A percentile compares a stretch with the other conserved stretches of the same genome.
Evolutionary conservation across 2,113 vertebrate genomes (phyloP).

Genomic region (Meles meles): DNA sequence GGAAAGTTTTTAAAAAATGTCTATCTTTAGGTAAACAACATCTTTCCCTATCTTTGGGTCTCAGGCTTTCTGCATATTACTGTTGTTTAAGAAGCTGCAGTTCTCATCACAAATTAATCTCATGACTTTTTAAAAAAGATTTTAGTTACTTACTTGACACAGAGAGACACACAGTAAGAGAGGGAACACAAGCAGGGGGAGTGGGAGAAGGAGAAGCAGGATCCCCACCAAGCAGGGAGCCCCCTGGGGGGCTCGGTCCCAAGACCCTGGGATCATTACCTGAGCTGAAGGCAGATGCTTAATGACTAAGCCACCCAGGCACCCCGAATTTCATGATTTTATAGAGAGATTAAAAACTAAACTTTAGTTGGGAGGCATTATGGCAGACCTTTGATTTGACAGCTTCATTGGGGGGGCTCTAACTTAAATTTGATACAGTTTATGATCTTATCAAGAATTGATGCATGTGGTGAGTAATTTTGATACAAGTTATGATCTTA

Average conservation of each 20-base stretch:
- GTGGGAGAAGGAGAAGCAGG: too few relatives aligned
- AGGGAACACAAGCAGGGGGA: too few relatives aligned
- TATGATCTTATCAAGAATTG: neutral
- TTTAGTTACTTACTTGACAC: too few relatives aligned
- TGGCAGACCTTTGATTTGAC: neutral
- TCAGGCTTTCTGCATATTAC: constrained; percentile 3
- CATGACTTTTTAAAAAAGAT: neutral
- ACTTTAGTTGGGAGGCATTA: neutral
- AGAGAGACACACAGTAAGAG: too few relatives aligned
- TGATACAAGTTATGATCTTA: neutral
- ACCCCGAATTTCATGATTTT: neutral
- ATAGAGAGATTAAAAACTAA: neutral
- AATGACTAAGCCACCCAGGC: too few relatives aligned
- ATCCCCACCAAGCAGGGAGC: too few relatives aligned
- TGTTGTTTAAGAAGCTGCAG: neutral
- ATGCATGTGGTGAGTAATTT: neutral
- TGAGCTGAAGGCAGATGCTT: too few relatives aligned
- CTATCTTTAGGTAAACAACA: neutral
- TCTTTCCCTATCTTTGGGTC: neutral
- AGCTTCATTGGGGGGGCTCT: neutral
- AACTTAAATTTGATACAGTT: constrained; percentile 5
- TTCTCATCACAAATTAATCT: neutral
- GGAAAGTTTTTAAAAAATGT: neutral
- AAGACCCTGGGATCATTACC: too few relatives aligned
- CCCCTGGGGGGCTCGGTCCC: too few relatives aligned